Evolutionary conservation across 1,140 invertebrate species (phyloP).

Genomic region (Dreissena polymorpha): DNA sequence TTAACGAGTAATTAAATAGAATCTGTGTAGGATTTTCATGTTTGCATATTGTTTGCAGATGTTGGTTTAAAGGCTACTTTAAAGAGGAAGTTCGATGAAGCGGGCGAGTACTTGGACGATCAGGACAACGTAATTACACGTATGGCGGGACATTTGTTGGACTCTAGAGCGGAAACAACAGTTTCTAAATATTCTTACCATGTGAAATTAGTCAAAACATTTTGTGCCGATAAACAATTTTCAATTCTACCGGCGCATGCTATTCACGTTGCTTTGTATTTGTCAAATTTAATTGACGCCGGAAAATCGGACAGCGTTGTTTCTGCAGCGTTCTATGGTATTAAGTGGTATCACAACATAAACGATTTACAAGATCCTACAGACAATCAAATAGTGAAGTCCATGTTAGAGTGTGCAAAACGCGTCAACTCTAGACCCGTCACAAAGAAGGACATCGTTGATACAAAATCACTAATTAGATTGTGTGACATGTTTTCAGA

Average conservation of each 20-base stretch:
- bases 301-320: constrained; percentile 42
- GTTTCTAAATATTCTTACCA: constrained; percentile 29
- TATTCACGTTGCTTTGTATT: no score
- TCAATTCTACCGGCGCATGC: constrained; percentile 27
- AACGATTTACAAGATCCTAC: constrained; percentile 43
- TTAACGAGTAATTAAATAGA: constrained; percentile 2
- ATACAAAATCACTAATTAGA: constrained; percentile 15
- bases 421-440: constrained; percentile 1
- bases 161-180: constrained; percentile 21
- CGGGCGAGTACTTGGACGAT: neutral
- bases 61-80: constrained; percentile 3
- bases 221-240: constrained; percentile 18
- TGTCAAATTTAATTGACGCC: constrained; percentile 48
- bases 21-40: neutral
- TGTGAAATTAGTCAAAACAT: constrained; percentile 9
- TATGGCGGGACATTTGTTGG: constrained; percentile 27
- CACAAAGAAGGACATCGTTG: constrained; percentile 31
- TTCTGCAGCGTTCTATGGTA: constrained; percentile 14
- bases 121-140: neutral
- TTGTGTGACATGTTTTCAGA: constrained; percentile 43
- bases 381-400: constrained; percentile 14
- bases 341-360: constrained; percentile 44
- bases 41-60: constrained; percentile 20
- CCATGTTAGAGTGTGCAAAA: constrained; percentile 28
- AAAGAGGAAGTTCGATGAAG: neutral